These are phyloP conservation scores for Achroia grisella DNA, from an alignment of 1,140 invertebrate genomes.

Conservation along the genomic window DNA sequence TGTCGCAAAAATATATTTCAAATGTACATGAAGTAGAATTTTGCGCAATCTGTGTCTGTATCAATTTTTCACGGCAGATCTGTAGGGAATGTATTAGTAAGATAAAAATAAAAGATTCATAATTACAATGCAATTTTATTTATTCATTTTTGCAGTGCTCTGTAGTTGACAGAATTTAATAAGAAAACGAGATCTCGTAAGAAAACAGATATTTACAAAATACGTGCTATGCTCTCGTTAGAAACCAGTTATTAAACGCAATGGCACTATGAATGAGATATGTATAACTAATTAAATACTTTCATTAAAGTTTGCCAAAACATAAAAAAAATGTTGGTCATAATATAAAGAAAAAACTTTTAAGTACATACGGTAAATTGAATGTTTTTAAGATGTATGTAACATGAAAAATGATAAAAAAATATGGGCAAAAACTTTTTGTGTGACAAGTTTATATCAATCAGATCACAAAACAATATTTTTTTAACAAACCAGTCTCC, in stretches of 20 bases:
- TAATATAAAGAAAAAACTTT: constrained; percentile 10
- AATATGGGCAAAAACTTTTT: too few species aligned
- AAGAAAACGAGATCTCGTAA: constrained; percentile 46
- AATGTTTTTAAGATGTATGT: too few species aligned
- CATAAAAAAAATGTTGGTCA: constrained; percentile 3
- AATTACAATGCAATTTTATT: constrained; percentile 46
- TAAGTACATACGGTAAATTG: constrained; percentile 35
- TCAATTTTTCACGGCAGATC: too few species aligned
- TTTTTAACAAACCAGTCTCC: too few species aligned
- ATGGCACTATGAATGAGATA: constrained; percentile 31
- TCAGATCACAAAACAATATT: too few species aligned
- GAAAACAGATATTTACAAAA: constrained; percentile 45
- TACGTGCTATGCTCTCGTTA: constrained; percentile 12
- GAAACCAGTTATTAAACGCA: constrained; percentile 15
- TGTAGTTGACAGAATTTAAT: constrained; percentile 47
- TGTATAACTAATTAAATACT: neutral
- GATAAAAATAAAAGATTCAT: constrained; percentile 16
- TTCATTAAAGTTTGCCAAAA: constrained; percentile 1
- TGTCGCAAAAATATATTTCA: too few species aligned
- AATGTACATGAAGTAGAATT: too few species aligned
- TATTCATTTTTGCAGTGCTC: constrained; percentile 61
- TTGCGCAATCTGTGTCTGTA: too few species aligned
- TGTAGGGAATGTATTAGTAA: neutral
- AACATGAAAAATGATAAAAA: too few species aligned
- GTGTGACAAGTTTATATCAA: too few species aligned